Conservation (phyloP, 1,140 invertebrate genomes). For the Aplysia californica region DNA sequence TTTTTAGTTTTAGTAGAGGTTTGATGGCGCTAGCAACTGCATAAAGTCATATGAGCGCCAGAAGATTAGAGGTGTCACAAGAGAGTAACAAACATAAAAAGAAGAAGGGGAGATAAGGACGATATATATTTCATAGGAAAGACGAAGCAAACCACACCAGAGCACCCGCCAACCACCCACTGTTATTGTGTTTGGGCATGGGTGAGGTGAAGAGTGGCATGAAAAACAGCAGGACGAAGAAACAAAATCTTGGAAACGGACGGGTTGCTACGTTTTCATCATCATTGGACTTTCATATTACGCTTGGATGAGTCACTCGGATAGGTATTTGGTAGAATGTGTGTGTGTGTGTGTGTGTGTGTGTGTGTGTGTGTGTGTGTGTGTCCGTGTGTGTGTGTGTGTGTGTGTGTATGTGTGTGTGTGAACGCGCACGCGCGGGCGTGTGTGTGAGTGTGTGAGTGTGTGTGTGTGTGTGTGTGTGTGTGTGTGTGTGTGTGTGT, state of each 20-base stretch:
- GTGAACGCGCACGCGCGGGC: too few relatives aligned
- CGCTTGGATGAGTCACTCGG: background rate
- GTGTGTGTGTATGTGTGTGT: conserved; percentile 7
- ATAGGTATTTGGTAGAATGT: background rate
- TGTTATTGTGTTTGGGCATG: background rate
- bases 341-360: background rate
- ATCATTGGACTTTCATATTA: too few relatives aligned
- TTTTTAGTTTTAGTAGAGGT: too few relatives aligned
- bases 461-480: background rate
- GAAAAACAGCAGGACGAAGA: background rate
- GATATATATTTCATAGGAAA: too few relatives aligned
- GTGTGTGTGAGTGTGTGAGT: background rate
- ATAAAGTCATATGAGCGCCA: too few relatives aligned
- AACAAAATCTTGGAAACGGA: background rate
- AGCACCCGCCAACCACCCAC: too few relatives aligned
- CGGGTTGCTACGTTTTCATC: too few relatives aligned
- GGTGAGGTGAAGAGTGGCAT: background rate
- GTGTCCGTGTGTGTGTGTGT: background rate
- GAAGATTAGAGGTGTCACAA: too few relatives aligned
- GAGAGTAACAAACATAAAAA: too few relatives aligned
- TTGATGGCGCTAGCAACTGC: too few relatives aligned
- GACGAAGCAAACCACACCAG: too few relatives aligned
- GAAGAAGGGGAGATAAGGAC: too few relatives aligned
- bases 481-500: background rate
- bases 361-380: background rate